These are phyloP conservation scores for Drosophila anomalata DNA, from an alignment of 2,888 invertebrate genomes.

Conservation along the genomic window DNA sequence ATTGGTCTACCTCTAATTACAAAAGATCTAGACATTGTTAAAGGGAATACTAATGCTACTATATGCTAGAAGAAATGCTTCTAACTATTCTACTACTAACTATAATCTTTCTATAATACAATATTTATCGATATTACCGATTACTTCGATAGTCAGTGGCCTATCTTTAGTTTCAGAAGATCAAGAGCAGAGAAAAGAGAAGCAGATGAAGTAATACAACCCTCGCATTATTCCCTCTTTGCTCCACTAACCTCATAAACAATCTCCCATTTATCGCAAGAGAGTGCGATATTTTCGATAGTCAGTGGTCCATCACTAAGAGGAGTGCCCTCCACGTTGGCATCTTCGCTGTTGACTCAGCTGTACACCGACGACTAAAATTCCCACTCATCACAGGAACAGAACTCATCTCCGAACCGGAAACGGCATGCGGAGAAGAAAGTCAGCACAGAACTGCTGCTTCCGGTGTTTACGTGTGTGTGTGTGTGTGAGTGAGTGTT, in stretches of 20 bases:
- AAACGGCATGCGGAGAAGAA: constrained; percentile 5
- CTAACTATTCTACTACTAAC: too few species aligned
- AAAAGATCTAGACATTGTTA: too few species aligned
- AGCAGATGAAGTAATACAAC: too few species aligned
- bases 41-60: too few species aligned
- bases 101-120: too few species aligned
- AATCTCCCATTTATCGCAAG: too few species aligned
- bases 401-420: constrained; percentile 4
- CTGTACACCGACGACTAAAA: constrained; percentile 45
- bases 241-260: too few species aligned
- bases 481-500: neutral
- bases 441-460: neutral
- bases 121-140: neutral
- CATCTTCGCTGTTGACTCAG: constrained; percentile 50
- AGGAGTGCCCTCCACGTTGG: constrained; percentile 8
- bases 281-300: neutral
- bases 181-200: too few species aligned
- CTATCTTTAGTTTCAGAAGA: too few species aligned
- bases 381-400: constrained; percentile 47
- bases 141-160: too few species aligned
- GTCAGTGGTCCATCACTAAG: neutral
- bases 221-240: too few species aligned
- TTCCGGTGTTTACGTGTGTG: constrained; percentile 4
- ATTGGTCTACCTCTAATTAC: neutral
- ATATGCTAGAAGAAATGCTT: too few species aligned